These are phyloP conservation scores for Dolomedes plantarius DNA, from an alignment of 2,888 invertebrate genomes.

Conservation along the genomic window DNA sequence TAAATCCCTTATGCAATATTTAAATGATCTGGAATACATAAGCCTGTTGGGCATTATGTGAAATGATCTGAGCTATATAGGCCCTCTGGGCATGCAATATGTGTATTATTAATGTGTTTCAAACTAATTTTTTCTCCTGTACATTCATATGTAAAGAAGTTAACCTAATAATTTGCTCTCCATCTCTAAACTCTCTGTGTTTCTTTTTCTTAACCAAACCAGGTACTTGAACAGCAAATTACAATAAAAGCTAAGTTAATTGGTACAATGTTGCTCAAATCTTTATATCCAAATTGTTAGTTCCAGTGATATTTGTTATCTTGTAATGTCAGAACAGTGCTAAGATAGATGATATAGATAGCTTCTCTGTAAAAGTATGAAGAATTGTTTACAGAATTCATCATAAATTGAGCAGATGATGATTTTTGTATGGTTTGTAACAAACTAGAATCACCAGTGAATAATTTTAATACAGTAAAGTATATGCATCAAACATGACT, in stretches of 20 bases:
- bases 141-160: constrained; percentile 55
- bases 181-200: constrained; percentile 37
- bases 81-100: constrained; percentile 54
- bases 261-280: not conserved
- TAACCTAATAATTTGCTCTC: constrained; percentile 51
- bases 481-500: not conserved
- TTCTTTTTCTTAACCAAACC: constrained; percentile 1
- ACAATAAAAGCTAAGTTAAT: constrained; percentile 9
- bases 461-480: not conserved
- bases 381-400: not conserved
- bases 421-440: not conserved
- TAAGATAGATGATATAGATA: not conserved
- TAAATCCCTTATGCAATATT: constrained; percentile 40
- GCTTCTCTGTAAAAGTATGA: not conserved
- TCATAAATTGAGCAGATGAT: not conserved
- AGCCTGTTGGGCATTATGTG: constrained; percentile 23
- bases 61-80: constrained; percentile 54
- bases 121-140: constrained; percentile 47
- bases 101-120: constrained; percentile 54
- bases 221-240: not conserved
- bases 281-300: too few species aligned
- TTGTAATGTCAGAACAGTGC: too few species aligned
- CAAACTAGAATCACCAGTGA: not conserved
- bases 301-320: too few species aligned
- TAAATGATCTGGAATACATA: constrained; percentile 15